Conservation (phyloP, 2,888 invertebrate genomes). For the Amphipoea oculea region DNA sequence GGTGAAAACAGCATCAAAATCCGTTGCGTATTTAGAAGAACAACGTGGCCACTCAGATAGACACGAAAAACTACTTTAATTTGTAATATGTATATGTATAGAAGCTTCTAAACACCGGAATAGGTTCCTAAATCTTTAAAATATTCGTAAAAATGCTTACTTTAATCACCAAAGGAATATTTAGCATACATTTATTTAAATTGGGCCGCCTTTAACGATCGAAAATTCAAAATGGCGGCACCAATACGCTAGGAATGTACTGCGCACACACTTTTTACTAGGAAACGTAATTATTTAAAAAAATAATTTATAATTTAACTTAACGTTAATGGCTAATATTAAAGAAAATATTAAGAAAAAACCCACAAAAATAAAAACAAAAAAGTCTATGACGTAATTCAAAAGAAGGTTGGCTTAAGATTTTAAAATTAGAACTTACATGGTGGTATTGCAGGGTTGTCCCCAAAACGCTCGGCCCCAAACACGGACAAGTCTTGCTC, state of each 20-base stretch:
- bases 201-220: not conserved
- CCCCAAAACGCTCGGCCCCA: conserved; percentile 42
- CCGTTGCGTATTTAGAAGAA: not conserved
- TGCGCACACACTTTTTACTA: conserved; percentile 45
- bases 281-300: not conserved
- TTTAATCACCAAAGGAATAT: not conserved
- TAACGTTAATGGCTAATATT: not conserved
- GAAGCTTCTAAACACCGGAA: not conserved
- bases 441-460: conserved; percentile 55
- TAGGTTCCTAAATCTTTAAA: not conserved
- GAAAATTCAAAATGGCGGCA: conserved; percentile 49
- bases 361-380: not conserved
- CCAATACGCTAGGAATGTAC: not conserved
- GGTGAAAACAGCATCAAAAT: not conserved
- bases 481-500: conserved; percentile 68
- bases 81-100: not conserved
- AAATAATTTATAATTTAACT: not conserved
- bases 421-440: conserved; percentile 57
- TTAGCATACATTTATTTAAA: conserved; percentile 8
- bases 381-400: conserved; percentile 21
- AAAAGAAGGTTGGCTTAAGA: conserved; percentile 4
- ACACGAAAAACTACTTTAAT: not conserved
- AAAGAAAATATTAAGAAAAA: not conserved
- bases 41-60: not conserved
- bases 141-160: not conserved